These are phyloP conservation scores for Acanthopagrus latus DNA, from an alignment of 2,797 vertebrate species.

Conservation along the genomic window DNA sequence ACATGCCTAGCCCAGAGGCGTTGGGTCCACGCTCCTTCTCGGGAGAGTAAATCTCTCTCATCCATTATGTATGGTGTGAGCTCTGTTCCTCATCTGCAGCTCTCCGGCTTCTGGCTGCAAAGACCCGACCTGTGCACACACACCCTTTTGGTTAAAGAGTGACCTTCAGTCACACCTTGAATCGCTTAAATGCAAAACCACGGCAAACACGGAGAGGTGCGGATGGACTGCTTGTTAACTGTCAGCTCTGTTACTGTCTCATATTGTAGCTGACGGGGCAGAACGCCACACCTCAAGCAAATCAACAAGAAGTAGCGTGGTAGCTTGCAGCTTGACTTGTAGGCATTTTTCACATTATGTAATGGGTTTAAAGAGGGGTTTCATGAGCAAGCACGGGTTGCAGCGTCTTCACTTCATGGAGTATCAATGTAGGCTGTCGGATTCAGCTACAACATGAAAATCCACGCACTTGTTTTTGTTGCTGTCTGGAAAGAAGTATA, in stretches of 20 bases:
- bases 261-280: background rate
- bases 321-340: background rate
- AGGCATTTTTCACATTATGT: slow-evolving; percentile 1
- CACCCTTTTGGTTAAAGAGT: slow-evolving; percentile 37
- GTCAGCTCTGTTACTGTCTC: background rate
- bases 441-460: background rate
- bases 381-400: background rate
- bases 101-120: slow-evolving; percentile 31
- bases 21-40: slow-evolving; percentile 41
- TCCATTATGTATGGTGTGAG: slow-evolving; percentile 71
- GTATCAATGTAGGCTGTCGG: background rate
- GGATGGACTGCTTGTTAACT: slow-evolving; percentile 2
- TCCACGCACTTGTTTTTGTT: background rate
- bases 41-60: slow-evolving; percentile 61
- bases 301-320: background rate
- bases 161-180: slow-evolving; percentile 53
- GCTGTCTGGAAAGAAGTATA: background rate
- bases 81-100: slow-evolving; percentile 60
- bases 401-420: background rate
- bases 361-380: slow-evolving; percentile 1
- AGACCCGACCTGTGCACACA: slow-evolving; percentile 39
- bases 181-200: slow-evolving; percentile 16
- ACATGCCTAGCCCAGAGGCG: slow-evolving; percentile 42
- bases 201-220: slow-evolving; percentile 17
- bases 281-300: background rate